Conservation (phyloP, 2,797 vertebrate genomes). For the Oryzias sinensis region DNA sequence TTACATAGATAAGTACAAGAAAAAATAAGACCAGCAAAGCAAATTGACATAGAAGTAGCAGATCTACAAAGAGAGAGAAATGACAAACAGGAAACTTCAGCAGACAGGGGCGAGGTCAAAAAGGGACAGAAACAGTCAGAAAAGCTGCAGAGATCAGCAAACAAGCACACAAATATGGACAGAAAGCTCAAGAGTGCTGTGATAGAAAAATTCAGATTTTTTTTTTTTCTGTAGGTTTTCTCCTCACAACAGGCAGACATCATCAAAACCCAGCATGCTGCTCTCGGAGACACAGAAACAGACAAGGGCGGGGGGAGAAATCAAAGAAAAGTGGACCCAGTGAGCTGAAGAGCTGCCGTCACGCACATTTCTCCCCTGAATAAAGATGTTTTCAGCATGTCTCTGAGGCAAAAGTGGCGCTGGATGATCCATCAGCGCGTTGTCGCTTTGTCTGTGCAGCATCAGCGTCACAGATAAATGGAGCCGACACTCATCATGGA, state of each 20-base stretch:
- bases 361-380: slow-evolving; percentile 33
- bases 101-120: slow-evolving; percentile 19
- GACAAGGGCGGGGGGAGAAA: neutral
- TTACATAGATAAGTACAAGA: too few species aligned
- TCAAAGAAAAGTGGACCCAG: slow-evolving; percentile 12
- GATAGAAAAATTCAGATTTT: neutral
- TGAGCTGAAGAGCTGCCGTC: slow-evolving; percentile 30
- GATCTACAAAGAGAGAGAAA: slow-evolving; percentile 14
- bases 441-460: slow-evolving; percentile 33
- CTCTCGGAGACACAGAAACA: slow-evolving; percentile 11
- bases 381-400: slow-evolving; percentile 40
- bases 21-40: too few species aligned
- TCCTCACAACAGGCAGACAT: neutral
- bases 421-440: slow-evolving; percentile 50
- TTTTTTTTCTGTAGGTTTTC: too few species aligned
- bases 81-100: slow-evolving; percentile 14
- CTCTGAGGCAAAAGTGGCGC: slow-evolving; percentile 20
- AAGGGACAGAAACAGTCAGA: slow-evolving; percentile 7
- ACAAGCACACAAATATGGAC: slow-evolving; percentile 29
- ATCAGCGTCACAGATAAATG: slow-evolving; percentile 48
- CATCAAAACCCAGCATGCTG: slow-evolving; percentile 10
- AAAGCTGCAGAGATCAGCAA: neutral
- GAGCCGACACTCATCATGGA: slow-evolving; percentile 54
- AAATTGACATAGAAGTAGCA: too few species aligned
- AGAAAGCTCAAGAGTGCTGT: slow-evolving; percentile 16